A percentile compares a stretch with the other conserved stretches of the same genome.
Conservation (phyloP, 2,888 invertebrate genomes). For the Silvanus unidentatus region DNA sequence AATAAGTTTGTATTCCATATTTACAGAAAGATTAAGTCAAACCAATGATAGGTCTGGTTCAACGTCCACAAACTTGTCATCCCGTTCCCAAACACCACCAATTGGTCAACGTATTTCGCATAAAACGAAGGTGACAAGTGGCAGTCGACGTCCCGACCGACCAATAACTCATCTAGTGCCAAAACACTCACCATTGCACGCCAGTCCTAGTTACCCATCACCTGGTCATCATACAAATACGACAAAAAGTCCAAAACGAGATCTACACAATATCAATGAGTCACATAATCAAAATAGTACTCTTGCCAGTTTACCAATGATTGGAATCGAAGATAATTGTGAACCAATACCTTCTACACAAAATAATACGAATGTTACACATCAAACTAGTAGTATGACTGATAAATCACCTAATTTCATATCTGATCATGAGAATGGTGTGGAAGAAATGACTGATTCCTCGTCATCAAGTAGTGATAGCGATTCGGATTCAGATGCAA, state of each 20-base stretch:
- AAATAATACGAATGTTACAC: background rate
- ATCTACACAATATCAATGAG: constrained; percentile 28
- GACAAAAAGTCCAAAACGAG: constrained; percentile 41
- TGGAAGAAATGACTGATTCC: constrained; percentile 43
- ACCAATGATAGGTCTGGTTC: constrained; percentile 20
- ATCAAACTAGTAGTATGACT: constrained; percentile 8
- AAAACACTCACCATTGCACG: constrained; percentile 55
- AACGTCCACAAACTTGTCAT: constrained; percentile 18
- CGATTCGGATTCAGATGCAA: constrained; percentile 42
- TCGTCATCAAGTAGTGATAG: constrained; percentile 40
- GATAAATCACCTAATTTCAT: constrained; percentile 1
- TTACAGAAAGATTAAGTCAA: constrained; percentile 26
- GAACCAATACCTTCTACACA: constrained; percentile 28
- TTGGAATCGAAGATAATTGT: constrained; percentile 59
- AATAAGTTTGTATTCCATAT: background rate
- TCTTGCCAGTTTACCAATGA: constrained; percentile 66
- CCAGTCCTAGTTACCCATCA: constrained; percentile 49
- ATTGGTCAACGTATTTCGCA: constrained; percentile 40
- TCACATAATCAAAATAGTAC: constrained; percentile 56
- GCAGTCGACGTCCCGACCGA: constrained; percentile 38
- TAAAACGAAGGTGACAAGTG: constrained; percentile 44
- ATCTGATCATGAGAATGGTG: constrained; percentile 29
- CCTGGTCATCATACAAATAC: constrained; percentile 37
- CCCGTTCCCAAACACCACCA: constrained; percentile 39
- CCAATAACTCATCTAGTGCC: constrained; percentile 49